Percentiles rank a stretch among this genome's conserved stretches.
These are phyloP conservation scores for Scolopax bukidnonensis DNA, from an alignment of 2,797 vertebrate genomes.

Conservation along the genomic window DNA sequence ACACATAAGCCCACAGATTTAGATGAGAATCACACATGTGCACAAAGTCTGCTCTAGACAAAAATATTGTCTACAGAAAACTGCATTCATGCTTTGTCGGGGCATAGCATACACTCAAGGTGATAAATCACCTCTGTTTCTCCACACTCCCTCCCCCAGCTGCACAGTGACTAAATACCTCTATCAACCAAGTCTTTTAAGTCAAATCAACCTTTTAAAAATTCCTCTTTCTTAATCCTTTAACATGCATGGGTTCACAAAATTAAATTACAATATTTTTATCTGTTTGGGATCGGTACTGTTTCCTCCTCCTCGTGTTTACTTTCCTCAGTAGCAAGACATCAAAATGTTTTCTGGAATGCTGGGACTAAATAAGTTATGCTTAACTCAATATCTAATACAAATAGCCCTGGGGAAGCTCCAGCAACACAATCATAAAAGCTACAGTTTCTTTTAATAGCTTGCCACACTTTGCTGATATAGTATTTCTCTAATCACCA, in stretches of 20 bases:
- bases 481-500: conserved; percentile 88
- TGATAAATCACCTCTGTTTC: conserved; percentile 50
- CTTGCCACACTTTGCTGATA: conserved; percentile 86
- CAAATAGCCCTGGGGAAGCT: conserved; percentile 82
- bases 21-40: conserved; percentile 30
- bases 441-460: conserved; percentile 84
- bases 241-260: conserved; percentile 76
- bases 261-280: conserved; percentile 87
- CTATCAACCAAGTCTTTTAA: conserved; percentile 38
- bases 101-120: conserved; percentile 9
- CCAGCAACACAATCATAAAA: conserved; percentile 84
- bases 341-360: conserved; percentile 87
- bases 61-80: conserved; percentile 39
- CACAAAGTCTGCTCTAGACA: conserved; percentile 11
- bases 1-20: background rate
- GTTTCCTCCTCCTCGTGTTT: conserved; percentile 84
- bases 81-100: conserved; percentile 42
- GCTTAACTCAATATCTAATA: conserved; percentile 91
- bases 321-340: conserved; percentile 85
- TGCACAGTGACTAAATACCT: conserved; percentile 64
- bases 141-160: background rate
- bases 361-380: conserved; percentile 87
- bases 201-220: conserved; percentile 76
- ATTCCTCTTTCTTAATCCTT: conserved; percentile 77
- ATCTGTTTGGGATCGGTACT: conserved; percentile 82